Evolutionary conservation across 1,140 invertebrate genomes (phyloP), one percentile per base, ranked within the genome.

Genomic region (Heliothis virescens): DNA sequence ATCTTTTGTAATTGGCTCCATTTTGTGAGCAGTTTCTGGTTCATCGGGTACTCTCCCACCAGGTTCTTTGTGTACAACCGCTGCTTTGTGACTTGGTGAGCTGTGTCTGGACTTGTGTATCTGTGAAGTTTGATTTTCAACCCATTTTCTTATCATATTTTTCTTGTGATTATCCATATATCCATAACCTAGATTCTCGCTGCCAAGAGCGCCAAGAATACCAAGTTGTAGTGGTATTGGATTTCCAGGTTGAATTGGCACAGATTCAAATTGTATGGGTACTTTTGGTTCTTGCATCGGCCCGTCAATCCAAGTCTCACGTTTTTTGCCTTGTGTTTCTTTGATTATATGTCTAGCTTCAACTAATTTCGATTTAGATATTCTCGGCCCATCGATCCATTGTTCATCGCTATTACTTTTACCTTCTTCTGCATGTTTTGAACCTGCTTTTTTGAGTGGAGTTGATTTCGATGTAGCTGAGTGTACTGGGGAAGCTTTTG

Each of bases 221-320:
- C 95, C 86, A 15, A 94, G 86, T 92, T 95, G 94, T 34, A 95
- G 83, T 18, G 95, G 93, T 69, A 95, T 79, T 47, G 89, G 52
- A 53, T 71, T 71, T n/a, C 81, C 91, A 15, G 91, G 73, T 86
- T 88, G 92, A 34, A 88, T 80, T 60, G 89, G 83, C 53, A 88
- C 80, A 48, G 91, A 83, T 67, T 94, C 93, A 84, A 94, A 92
- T 90, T 95, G 94, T 60, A 91, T 67, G 26, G 92, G 88, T 18
- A 88, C 53, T 87, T 93, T 94, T 13, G 90, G 85, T 84, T 92
- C 90, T 85, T 95, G 92, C 92, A 95, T 94, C 0, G 98, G 98
- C 0, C 98, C 98, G 93, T 99, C 98, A 62, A 99, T 97, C 98
- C 98, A 99, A 0, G 98, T 98, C 94, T 99, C 98, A 67, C 96